Evolutionary conservation across 30 jellyfish, hydroid and myxozoan species (phyloP), one percentile per base, ranked within the genome.

Genomic region (Rhopilema esculentum): DNA sequence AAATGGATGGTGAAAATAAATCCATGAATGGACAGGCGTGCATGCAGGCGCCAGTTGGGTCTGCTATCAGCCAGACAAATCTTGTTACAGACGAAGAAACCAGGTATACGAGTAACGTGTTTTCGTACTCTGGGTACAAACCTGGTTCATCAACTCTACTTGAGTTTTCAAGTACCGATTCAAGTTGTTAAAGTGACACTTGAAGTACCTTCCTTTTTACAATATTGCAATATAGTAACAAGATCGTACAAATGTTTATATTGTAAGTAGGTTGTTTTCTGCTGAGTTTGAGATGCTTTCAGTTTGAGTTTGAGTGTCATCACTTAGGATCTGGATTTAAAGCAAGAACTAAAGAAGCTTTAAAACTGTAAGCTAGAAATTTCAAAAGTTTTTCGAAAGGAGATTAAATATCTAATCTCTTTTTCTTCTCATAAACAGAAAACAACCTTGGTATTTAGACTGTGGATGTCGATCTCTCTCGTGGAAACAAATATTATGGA

Each of bases 401-500:
- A n/a, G n/a, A 22, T 30, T 69, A 22, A 12, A 0, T 22, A 19
- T 23, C 51, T 29, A 25, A 49, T 72, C 27, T n/a, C 29, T 20
- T 25, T 21, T 28, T 27, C n/a, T 50, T 16, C 23, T 62, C 22
- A 77, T 9, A 27, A 29, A 66, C 20, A 27, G 75, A 17, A 26
- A 0, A 1, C 30, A 26, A 25, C 75, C 85, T 0, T 82, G 91
- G 48, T 49, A 53, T 68, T 25, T n/a, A 4, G 72, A 72, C 50
- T 28, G 67, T 28, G 79, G 77, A 27, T 71, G 86, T 22, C 57
- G 50, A 24, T 49, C 27, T 27, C 86, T 49, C 16, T 53, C 81
- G 17, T 84, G 92, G 86, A 84, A 84, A 32, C 65, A n/a, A 30
- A 21, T 53, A 8, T 27, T 62, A 1, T 84, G 92, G 92, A 53